These are phyloP conservation scores for Argyrosomus regius DNA, from an alignment of 2,797 vertebrate species.

Conservation along the genomic window DNA sequence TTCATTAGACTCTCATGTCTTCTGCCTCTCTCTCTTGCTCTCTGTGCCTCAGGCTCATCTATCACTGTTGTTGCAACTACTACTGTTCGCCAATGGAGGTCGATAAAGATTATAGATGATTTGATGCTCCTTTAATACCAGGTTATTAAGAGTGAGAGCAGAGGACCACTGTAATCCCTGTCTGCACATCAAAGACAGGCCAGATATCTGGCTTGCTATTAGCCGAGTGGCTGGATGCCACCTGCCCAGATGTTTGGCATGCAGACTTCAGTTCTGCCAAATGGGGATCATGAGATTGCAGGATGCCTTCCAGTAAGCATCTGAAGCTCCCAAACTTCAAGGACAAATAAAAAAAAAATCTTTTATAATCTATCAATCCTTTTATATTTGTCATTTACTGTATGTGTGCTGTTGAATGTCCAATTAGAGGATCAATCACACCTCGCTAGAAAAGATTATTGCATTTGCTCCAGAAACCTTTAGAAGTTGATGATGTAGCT, in stretches of 20 bases:
- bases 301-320: slow-evolving; percentile 57
- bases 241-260: slow-evolving; percentile 83
- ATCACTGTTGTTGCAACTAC: slow-evolving; percentile 53
- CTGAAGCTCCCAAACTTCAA: slow-evolving; percentile 63
- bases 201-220: slow-evolving; percentile 72
- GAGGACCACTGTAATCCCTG: slow-evolving; percentile 65
- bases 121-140: slow-evolving; percentile 56
- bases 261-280: slow-evolving; percentile 69
- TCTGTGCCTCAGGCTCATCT: slow-evolving; percentile 37
- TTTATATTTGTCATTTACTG: background rate
- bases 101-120: slow-evolving; percentile 67
- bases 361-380: background rate
- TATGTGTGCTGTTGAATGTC: background rate
- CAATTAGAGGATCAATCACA: slow-evolving; percentile 22
- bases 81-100: slow-evolving; percentile 56
- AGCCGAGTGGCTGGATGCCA: slow-evolving; percentile 75
- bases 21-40: background rate
- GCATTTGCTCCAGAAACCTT: slow-evolving; percentile 34
- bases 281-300: slow-evolving; percentile 64
- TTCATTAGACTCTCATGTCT: slow-evolving; percentile 15
- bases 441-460: slow-evolving; percentile 48
- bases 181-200: slow-evolving; percentile 77
- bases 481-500: slow-evolving; percentile 49
- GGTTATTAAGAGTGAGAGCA: slow-evolving; percentile 63
- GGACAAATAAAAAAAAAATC: slow-evolving; percentile 33